Evolutionary conservation across 2,113 vertebrate genomes (phyloP).

Genomic region (Ariopsis seemanni): DNA sequence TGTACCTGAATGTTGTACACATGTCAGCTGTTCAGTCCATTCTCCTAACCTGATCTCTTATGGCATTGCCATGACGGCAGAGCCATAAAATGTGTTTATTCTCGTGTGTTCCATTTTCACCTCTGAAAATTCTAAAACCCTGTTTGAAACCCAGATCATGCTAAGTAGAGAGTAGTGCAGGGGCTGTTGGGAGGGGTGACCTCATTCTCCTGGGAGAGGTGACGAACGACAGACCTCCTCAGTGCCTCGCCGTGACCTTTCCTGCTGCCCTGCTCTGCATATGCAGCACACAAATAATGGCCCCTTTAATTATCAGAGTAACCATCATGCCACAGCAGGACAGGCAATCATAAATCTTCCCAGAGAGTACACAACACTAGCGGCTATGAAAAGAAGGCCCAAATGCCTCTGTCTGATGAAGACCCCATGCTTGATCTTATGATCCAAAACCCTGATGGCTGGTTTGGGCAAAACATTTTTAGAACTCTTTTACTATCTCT

Average conservation of each 20-base stretch:
- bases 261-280: slow-evolving; percentile 52
- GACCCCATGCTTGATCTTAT: slow-evolving; percentile 77
- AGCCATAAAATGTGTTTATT: neutral
- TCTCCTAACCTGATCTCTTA: neutral
- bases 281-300: slow-evolving; percentile 57
- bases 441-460: slow-evolving; percentile 60
- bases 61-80: neutral
- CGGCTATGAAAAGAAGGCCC: slow-evolving; percentile 40
- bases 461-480: slow-evolving; percentile 41
- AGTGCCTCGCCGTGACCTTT: slow-evolving; percentile 51
- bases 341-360: slow-evolving; percentile 55
- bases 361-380: slow-evolving; percentile 48
- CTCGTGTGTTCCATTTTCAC: slow-evolving; percentile 4
- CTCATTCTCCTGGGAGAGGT: slow-evolving; percentile 45
- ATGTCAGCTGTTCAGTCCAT: slow-evolving; percentile 37
- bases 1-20: slow-evolving; percentile 34
- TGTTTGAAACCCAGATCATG: slow-evolving; percentile 3
- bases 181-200: slow-evolving; percentile 34
- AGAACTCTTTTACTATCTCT: slow-evolving; percentile 35
- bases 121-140: slow-evolving; percentile 13
- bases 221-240: slow-evolving; percentile 43
- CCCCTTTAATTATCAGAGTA: slow-evolving; percentile 62
- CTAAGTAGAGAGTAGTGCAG: slow-evolving; percentile 25
- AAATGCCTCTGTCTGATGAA: slow-evolving; percentile 74
- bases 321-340: slow-evolving; percentile 49